These are phyloP conservation scores for Aplysina aerophoba DNA, from an alignment of 37 sponge, comb jelly and placozoan species.

Conservation along the genomic window DNA sequence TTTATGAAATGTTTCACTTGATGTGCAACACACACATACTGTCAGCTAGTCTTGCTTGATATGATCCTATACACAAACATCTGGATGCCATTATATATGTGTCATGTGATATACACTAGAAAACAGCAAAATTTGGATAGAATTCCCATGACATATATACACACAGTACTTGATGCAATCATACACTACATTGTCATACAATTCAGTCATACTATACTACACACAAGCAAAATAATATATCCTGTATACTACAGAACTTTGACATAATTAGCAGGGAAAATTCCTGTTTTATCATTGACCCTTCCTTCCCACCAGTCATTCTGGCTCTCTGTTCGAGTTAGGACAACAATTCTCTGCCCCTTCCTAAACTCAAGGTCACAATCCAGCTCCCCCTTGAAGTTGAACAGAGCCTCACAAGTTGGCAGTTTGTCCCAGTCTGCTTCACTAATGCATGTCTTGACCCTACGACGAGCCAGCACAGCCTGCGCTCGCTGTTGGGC, in stretches of 20 bases:
- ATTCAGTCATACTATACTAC: not conserved
- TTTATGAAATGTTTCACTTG: too few species aligned
- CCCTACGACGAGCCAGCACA: not conserved
- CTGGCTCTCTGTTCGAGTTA: conserved; percentile 76
- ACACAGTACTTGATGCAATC: not conserved
- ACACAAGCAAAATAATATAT: conserved; percentile 20
- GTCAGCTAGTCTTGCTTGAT: too few species aligned
- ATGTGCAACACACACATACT: too few species aligned
- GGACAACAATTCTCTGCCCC: conserved; percentile 82
- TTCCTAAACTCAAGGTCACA: conserved; percentile 93
- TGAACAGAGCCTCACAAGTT: conserved; percentile 70
- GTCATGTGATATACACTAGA: too few species aligned
- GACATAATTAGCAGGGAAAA: conserved; percentile 98
- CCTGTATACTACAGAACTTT: conserved; percentile 50
- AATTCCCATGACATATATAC: conserved; percentile 7
- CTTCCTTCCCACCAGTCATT: conserved; percentile 98
- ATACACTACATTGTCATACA: not conserved
- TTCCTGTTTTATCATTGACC: conserved; percentile 82
- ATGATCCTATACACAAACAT: too few species aligned
- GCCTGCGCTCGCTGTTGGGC: conserved; percentile 11
- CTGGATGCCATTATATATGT: too few species aligned
- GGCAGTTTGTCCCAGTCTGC: conserved; percentile 76
- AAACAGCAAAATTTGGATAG: too few species aligned
- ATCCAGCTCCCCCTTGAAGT: conserved; percentile 79
- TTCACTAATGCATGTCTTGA: conserved; percentile 14